A percentile compares a stretch with the other conserved stretches of the same genome.
phyloP scores from a whole-genome alignment of 2,888 invertebrate genomes.

The Tanypteryx hageni region DNA sequence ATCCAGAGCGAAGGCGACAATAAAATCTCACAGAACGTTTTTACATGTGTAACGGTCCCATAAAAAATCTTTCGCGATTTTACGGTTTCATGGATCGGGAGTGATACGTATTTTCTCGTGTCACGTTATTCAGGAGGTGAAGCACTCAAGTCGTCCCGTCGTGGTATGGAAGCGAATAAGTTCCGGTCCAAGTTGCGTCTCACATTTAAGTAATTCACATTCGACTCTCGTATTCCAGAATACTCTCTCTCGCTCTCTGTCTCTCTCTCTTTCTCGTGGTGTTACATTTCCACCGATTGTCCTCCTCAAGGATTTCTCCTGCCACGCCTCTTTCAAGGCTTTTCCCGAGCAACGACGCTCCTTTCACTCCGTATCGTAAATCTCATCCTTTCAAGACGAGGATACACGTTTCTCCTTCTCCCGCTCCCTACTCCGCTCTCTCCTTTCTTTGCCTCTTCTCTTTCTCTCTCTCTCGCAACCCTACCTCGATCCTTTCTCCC shows the following conservation, averaged over 20 bases:
- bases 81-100: no score
- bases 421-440: not conserved
- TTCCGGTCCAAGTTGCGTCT: slow-evolving; percentile 4
- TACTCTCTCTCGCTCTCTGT: not conserved
- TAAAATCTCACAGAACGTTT: no score
- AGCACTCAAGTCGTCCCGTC: no score
- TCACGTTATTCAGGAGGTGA: no score
- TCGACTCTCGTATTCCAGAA: not conserved
- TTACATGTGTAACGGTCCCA: no score
- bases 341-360: not conserved
- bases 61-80: no score
- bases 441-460: not conserved
- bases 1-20: no score
- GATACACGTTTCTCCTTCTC: not conserved
- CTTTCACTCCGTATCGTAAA: not conserved
- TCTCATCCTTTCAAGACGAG: not conserved
- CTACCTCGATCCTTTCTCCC: no score
- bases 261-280: not conserved
- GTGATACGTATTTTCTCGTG: no score
- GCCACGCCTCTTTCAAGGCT: not conserved
- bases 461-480: not conserved
- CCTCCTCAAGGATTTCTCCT: not conserved
- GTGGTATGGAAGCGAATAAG: not conserved
- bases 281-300: not conserved
- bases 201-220: not conserved